Evolutionary conservation across 2,797 vertebrate genomes (phyloP).

Genomic region (Acanthiza pusilla): DNA sequence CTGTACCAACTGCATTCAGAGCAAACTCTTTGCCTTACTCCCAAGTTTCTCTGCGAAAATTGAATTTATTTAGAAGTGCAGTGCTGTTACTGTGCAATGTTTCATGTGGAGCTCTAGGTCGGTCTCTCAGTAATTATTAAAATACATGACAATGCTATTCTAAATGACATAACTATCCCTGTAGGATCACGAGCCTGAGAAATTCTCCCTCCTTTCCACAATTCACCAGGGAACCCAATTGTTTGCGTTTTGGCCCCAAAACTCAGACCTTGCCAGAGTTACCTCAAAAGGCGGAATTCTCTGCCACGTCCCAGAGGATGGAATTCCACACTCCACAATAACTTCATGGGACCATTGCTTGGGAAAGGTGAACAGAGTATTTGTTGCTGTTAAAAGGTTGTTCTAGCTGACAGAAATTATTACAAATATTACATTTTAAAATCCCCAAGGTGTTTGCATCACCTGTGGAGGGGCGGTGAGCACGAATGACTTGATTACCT

Average conservation of each 20-base stretch:
- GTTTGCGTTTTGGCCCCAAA: background rate
- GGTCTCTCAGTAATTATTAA: background rate
- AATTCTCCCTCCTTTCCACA: background rate
- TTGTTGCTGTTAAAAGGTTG: background rate
- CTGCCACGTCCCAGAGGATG: background rate
- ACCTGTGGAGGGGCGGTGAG: background rate
- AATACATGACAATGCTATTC: background rate
- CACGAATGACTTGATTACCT: background rate
- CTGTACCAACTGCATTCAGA: background rate
- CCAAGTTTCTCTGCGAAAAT: background rate
- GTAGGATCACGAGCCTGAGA: background rate
- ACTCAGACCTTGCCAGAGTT: background rate
- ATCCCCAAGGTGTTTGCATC: background rate
- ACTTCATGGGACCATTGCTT: background rate
- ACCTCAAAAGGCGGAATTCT: background rate
- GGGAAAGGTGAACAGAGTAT: background rate
- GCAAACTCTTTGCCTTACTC: background rate
- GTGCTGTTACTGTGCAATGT: background rate
- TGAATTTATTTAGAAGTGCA: background rate
- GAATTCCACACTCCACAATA: background rate
- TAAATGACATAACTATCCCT: background rate
- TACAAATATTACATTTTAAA: background rate
- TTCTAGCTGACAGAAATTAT: background rate
- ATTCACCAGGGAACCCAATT: background rate
- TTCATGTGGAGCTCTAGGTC: background rate